These are phyloP conservation scores for Pongo abelii DNA, from an alignment of 2,113 vertebrate genomes.

Conservation along the genomic window DNA sequence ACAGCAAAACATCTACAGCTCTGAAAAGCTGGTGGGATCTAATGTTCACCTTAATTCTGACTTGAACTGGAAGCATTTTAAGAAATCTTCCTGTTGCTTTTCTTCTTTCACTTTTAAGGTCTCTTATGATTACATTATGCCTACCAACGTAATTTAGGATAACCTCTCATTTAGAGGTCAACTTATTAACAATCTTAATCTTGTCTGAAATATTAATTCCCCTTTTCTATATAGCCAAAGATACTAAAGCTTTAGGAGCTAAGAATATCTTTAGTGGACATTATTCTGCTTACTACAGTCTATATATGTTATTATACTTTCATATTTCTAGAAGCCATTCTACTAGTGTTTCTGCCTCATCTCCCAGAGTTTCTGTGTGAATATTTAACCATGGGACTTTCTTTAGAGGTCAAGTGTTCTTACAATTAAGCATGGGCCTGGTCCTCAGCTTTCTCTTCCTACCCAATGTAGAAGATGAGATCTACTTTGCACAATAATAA, in stretches of 20 bases:
- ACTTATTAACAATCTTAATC: not conserved
- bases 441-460: not conserved
- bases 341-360: not conserved
- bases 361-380: not conserved
- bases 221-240: not conserved
- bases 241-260: not conserved
- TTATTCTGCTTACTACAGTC: not conserved
- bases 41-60: no score
- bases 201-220: not conserved
- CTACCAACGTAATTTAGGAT: not conserved
- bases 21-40: no score
- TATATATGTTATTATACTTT: not conserved
- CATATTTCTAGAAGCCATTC: not conserved
- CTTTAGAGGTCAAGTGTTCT: not conserved
- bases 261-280: not conserved
- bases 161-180: not conserved
- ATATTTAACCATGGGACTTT: not conserved
- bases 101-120: not conserved
- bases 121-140: not conserved
- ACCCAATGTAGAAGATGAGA: not conserved
- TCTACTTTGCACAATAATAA: not conserved
- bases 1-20: no score
- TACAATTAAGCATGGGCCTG: not conserved
- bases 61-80: no score
- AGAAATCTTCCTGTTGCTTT: no score